phyloP scores from a whole-genome alignment of 2,888 invertebrate genomes.

The Nomada ruficornis region DNA sequence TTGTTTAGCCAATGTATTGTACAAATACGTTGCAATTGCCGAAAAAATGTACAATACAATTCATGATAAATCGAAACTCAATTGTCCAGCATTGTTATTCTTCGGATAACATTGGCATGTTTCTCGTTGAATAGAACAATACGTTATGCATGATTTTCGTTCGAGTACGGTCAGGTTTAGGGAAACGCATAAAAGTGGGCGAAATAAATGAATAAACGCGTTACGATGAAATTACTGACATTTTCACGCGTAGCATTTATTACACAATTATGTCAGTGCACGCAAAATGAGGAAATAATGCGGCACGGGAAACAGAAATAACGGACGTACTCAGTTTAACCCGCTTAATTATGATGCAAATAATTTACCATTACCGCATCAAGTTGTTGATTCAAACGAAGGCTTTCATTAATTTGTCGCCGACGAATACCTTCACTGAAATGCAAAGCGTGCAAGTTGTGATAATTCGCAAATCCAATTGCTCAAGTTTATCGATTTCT shows the following conservation, averaged over 20 bases:
- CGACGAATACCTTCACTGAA: no score
- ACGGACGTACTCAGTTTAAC: conserved; percentile 16
- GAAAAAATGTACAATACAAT: no score
- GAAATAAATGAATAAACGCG: conserved; percentile 15
- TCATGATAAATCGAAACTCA: no score
- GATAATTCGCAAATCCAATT: no score
- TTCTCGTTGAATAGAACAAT: not conserved
- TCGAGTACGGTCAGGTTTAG: not conserved
- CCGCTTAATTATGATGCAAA: conserved; percentile 17
- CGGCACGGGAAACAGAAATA: conserved; percentile 15
- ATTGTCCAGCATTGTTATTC: no score
- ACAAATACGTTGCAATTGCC: no score
- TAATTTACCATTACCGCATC: conserved; percentile 26
- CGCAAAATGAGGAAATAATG: conserved; percentile 24
- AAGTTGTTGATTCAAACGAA: conserved; percentile 14
- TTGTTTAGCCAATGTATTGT: no score
- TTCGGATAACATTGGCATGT: not conserved
- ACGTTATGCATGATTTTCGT: not conserved
- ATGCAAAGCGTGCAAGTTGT: no score
- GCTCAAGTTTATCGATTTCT: no score
- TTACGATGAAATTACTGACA: conserved; percentile 10
- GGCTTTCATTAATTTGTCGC: conserved; percentile 4
- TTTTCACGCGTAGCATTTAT: conserved; percentile 8
- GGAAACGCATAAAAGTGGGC: not conserved
- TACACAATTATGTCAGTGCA: conserved; percentile 16